Percentiles rank a stretch among this genome's conserved stretches.
These are phyloP conservation scores for Tiliacea aurago DNA, from an alignment of 2,888 invertebrate genomes.

Conservation along the genomic window DNA sequence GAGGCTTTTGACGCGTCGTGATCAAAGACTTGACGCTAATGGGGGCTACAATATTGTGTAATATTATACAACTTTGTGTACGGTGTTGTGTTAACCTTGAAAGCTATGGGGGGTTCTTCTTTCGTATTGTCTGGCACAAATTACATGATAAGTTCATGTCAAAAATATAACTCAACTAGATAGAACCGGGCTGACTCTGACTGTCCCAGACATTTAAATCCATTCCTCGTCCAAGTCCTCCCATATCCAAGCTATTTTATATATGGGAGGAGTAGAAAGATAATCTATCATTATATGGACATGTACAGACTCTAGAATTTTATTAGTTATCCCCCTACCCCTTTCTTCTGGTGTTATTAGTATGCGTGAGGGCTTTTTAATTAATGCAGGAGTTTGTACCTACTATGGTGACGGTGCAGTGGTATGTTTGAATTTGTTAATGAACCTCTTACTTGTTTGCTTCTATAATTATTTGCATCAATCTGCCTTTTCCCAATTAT, in stretches of 20 bases:
- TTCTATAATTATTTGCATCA: neutral
- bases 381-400: neutral
- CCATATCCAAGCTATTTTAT: too few relatives aligned
- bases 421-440: neutral
- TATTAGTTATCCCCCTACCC: neutral
- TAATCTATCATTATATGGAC: neutral
- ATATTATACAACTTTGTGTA: slow-evolving; percentile 1
- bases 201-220: neutral
- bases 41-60: slow-evolving; percentile 11
- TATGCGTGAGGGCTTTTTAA: neutral
- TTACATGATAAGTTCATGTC: neutral
- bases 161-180: too few relatives aligned
- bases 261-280: neutral
- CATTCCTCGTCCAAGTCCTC: too few relatives aligned
- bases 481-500: too few relatives aligned
- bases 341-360: neutral
- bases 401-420: neutral
- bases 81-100: slow-evolving; percentile 1
- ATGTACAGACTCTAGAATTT: neutral
- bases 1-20: slow-evolving; percentile 34
- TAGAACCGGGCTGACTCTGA: neutral
- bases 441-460: neutral
- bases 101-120: neutral
- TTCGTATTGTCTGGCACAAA: neutral
- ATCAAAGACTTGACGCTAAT: slow-evolving; percentile 55